Evolutionary conservation across 2,797 vertebrate species (phyloP), one percentile per base, ranked within the genome.

Genomic region (Orestias chungarensis): DNA sequence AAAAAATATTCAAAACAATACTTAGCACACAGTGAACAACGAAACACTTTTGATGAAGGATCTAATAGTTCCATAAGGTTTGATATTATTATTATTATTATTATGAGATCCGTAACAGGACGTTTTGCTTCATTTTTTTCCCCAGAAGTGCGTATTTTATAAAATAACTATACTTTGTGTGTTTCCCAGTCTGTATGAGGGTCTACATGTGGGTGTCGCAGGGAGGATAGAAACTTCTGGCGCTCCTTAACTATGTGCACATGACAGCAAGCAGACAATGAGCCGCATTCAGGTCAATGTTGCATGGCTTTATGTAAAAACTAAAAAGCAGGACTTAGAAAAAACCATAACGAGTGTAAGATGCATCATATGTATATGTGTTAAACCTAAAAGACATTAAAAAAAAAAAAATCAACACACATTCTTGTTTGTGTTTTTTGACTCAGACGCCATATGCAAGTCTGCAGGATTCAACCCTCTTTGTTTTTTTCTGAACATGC

Each of bases 381-480:
- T 62, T 62, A 3, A 62, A 62, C 33, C 14, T 70, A 46, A 9
- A 18, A 3, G 1, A 17, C 15, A 15, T n/a, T n/a, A n/a, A n/a
- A n/a, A n/a, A 11, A 18, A 10, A 12, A 11, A n/a, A 15, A 27
- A 50, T n/a, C 25, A 12, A 50, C 12, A 18, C 25, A 10, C 18
- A 57, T 33, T 33, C 2, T 15, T 20, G 31, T 40, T 38, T 61
- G 9, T 38, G 20, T 80, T 70, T 47, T 65, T 1, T 8, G 6
- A 38, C 27, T 66, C 54, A 55, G 84, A 57, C 83, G 86, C 85
- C 88, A 84, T 88, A 75, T 69, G 73, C 88, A 87, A 78, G 83
- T 80, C 84, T 83, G 68, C 86, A 61, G 66, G 8, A 59, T 62
- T 40, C 86, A 83, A 82, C 82, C 86, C 83, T 74, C 66, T 84